Percentiles rank a stretch among this genome's conserved stretches.
Conservation (phyloP, 2,113 vertebrate species). For the Onychostruthus taczanowskii region DNA sequence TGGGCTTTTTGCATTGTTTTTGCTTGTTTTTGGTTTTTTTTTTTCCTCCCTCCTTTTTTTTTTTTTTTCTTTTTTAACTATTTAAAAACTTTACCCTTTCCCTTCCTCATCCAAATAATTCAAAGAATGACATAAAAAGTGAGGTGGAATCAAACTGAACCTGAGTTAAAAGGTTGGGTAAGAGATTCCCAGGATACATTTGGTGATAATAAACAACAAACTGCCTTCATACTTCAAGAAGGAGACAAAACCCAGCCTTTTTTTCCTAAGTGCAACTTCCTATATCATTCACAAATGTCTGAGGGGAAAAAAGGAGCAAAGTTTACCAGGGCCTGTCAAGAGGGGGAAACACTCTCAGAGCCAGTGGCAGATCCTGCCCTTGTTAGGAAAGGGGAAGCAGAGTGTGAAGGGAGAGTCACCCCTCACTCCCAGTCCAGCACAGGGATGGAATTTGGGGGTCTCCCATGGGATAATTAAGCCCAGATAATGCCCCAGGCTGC, state of each 20-base stretch:
- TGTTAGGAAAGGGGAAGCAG: background rate
- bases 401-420: background rate
- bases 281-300: background rate
- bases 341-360: background rate
- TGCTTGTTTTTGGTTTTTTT: background rate
- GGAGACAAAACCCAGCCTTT: background rate
- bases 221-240: background rate
- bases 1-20: background rate
- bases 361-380: background rate
- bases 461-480: background rate
- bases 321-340: background rate
- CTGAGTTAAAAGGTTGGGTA: background rate
- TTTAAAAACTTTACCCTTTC: background rate
- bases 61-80: background rate
- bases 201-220: background rate
- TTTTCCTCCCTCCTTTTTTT: accelerated
- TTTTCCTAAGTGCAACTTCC: background rate
- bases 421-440: accelerated
- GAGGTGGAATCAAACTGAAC: background rate
- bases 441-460: background rate
- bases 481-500: background rate
- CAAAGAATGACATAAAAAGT: background rate
- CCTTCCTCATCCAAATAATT: background rate
- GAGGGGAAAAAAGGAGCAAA: background rate
- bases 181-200: background rate